Evolutionary conservation across 2,888 invertebrate species (phyloP), one percentile per base, ranked within the genome.

Genomic region (Zaprionus bogoriensis): DNA sequence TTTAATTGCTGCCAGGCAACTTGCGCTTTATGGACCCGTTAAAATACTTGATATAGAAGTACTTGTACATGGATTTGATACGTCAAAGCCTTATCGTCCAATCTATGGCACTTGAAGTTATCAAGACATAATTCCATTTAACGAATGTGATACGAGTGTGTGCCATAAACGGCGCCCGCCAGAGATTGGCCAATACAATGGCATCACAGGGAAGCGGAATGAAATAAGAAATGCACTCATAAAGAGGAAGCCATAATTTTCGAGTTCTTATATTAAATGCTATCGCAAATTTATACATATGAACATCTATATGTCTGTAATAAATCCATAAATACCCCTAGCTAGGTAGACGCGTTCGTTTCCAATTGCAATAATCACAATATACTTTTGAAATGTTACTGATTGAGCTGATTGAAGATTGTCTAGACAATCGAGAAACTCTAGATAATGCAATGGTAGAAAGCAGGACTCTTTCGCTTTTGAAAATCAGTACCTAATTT

Each of bases 81-180:
- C 41, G 20, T 41, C 20, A 20, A n/a, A 41, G 38, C 38, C 55
- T 80, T 75, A 86, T 80, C 79, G 53, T 2, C 3, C 59, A 20
- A 67, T 75, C 61, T 69, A 44, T 50, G 20, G 36, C 59, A 79
- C 58, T 82, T 42, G 48, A 55, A 46, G 62, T 82, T 79, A 82
- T 79, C 79, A 52, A 58, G 55, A 53, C 67, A 74, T 63, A 52
- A 71, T 60, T 48, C 60, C 67, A 74, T 52, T 82, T 67, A 70
- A 60, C 68, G 58, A 54, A 72, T 72, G 32, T 14, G 14, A 36
- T 65, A 68, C 41, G 9, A 44, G 30, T 39, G 14, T 28, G 12
- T 14, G 47, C 54, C 30, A 59, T 69, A 63, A 57, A 57, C 19
- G 41, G 17, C 36, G 17, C 55, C 48, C 41, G 38, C 38, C 45